Conservation (phyloP, 2,797 vertebrate species). For the Coregonus ussuriensis region DNA sequence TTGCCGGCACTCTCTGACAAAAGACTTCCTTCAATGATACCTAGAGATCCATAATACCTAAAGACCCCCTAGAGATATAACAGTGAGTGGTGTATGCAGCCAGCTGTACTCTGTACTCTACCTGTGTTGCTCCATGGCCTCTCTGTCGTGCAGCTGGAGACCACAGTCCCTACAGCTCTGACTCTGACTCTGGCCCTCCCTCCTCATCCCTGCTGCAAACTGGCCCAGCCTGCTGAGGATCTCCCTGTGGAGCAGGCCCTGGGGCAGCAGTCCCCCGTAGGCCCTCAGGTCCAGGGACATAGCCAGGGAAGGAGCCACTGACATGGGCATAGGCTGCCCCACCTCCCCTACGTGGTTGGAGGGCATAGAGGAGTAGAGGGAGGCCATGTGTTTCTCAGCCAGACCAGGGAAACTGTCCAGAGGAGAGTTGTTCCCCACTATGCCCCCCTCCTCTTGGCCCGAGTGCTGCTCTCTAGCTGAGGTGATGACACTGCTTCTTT, state of each 20-base stretch:
- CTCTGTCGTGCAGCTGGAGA: constrained; percentile 89
- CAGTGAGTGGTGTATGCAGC: neutral
- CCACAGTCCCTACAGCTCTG: constrained; percentile 92
- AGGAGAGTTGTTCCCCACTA: constrained; percentile 63
- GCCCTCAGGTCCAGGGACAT: constrained; percentile 92
- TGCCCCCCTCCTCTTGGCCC: constrained; percentile 76
- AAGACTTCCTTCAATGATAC: neutral
- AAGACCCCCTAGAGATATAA: neutral
- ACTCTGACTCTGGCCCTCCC: constrained; percentile 74
- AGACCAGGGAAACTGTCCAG: constrained; percentile 68
- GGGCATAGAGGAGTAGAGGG: constrained; percentile 81
- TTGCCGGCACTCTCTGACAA: neutral
- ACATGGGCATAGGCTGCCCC: constrained; percentile 79
- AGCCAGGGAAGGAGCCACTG: constrained; percentile 82
- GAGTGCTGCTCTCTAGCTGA: constrained; percentile 92
- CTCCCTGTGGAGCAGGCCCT: constrained; percentile 95
- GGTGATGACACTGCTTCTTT: constrained; percentile 94
- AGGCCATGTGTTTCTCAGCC: constrained; percentile 83
- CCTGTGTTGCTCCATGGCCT: constrained; percentile 96
- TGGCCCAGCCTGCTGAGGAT: constrained; percentile 93
- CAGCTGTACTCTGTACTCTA: constrained; percentile 54
- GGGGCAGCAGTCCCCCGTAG: constrained; percentile 91
- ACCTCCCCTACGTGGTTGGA: constrained; percentile 86
- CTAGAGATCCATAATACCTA: neutral
- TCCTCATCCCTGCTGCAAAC: constrained; percentile 90